Base-by-base conservation (phyloP, 2,797 vertebrate species). In the Microctenopoma stevenorrisi region DNA sequence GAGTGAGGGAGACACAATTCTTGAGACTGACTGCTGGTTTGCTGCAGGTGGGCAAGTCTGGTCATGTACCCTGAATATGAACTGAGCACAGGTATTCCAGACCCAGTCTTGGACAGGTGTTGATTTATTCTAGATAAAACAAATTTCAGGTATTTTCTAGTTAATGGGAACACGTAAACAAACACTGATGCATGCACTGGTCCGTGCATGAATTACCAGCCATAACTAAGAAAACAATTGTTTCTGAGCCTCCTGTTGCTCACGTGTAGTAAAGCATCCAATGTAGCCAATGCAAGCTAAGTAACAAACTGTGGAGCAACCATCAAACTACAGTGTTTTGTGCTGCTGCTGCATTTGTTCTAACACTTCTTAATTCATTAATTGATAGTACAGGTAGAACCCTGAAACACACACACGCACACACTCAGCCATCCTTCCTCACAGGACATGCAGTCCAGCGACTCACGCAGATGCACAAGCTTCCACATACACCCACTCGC, bases 391-490 rank as follows among this genome's bases (percentile, higher is more conserved):
- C 22, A 22, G 22, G 22, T 30, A 30, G 28, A 30, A 8, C 44
- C 33, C 60, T 54, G 16, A 18, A 66, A 43, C 53, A 44, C n/a
- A 7, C 47, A 30, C 4, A 22, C 22, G 22, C 22, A 22, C 22
- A 22, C 22, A 22, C 55, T 56, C 64, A 18, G 18, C 33, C 55
- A 57, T 64, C 40, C 37, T 26, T 37, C 25, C 35, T 22, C 11
- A 33, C 22, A 0, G 14, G 28, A 54, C 18, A 37, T 44, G 44
- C 2, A 57, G 13, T 7, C 51, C 54, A 33, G 2, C 60, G 53
- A 66, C 60, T 73, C 70, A 72, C 13, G 14, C 18, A 70, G 54
- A 58, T 30, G 47, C 44, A 42, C 52, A 15, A 47, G 44, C 47
- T 43, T 15, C 46, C 42, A 25, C 14, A 18, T 16, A 12, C 52